phyloP scores from a whole-genome alignment of 2,113 vertebrate genomes.

The Arenaria interpres region DNA sequence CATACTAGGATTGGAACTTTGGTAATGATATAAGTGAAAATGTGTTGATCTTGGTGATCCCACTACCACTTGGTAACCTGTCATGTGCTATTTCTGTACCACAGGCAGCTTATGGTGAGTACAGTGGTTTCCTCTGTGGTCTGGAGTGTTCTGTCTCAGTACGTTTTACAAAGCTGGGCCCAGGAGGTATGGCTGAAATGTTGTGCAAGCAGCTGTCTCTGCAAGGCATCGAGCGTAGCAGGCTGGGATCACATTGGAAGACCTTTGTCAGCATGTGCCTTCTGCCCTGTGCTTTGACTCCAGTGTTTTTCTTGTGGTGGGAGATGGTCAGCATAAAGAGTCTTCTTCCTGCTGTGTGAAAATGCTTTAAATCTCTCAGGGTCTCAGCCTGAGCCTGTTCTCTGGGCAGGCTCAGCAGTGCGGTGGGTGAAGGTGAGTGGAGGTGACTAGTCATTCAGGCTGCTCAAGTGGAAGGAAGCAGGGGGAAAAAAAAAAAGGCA shows the following conservation, averaged over 20 bases:
- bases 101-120: background rate
- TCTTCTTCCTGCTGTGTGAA: background rate
- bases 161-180: background rate
- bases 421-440: background rate
- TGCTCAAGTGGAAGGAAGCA: background rate
- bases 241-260: background rate
- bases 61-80: background rate
- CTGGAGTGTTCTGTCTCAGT: background rate
- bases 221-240: accelerated
- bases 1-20: background rate
- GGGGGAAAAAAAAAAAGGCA: accelerated
- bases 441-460: background rate
- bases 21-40: background rate
- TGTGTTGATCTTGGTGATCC: background rate
- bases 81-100: background rate
- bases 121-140: background rate
- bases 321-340: background rate
- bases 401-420: background rate
- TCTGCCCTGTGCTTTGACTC: background rate
- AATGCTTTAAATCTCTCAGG: background rate
- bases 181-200: background rate
- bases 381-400: background rate
- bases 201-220: background rate
- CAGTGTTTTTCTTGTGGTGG: background rate
- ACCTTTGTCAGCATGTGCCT: background rate